Conservation (phyloP, 2,888 invertebrate genomes). For the Petrophora chlorosata region DNA sequence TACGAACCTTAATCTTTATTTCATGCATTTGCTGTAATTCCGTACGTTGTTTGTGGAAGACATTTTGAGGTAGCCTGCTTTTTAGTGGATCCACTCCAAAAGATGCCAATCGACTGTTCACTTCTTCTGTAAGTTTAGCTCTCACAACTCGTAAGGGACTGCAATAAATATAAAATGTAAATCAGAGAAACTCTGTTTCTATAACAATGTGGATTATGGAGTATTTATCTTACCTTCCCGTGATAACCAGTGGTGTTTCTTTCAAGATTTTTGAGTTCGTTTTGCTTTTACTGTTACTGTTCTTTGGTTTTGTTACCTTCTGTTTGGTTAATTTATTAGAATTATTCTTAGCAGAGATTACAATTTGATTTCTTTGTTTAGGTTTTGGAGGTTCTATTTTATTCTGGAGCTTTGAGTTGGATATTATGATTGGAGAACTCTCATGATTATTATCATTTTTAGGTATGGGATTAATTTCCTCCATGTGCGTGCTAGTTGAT, state of each 20-base stretch:
- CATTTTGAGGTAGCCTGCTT: conserved; percentile 80
- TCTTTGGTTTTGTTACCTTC: conserved; percentile 21
- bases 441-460: conserved; percentile 27
- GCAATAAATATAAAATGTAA: conserved; percentile 30
- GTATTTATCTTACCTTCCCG: conserved; percentile 14
- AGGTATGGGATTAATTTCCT: conserved; percentile 36
- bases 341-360: conserved; percentile 8
- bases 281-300: conserved; percentile 24
- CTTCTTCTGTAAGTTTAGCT: conserved; percentile 75
- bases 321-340: conserved; percentile 14
- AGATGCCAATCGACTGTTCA: conserved; percentile 81
- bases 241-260: conserved; percentile 13
- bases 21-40: conserved; percentile 84
- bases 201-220: neutral
- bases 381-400: conserved; percentile 18
- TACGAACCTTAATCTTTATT: conserved; percentile 81
- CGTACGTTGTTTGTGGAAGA: conserved; percentile 82
- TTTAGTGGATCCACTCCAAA: conserved; percentile 86
- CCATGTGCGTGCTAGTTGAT: conserved; percentile 44
- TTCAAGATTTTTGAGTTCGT: conserved; percentile 11
- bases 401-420: conserved; percentile 12
- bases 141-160: conserved; percentile 71
- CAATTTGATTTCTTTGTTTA: conserved; percentile 19
- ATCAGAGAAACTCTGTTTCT: neutral
- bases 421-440: conserved; percentile 4